These are phyloP conservation scores for Chaetodon trifasciatus DNA, from an alignment of 2,797 vertebrate genomes.

Conservation along the genomic window DNA sequence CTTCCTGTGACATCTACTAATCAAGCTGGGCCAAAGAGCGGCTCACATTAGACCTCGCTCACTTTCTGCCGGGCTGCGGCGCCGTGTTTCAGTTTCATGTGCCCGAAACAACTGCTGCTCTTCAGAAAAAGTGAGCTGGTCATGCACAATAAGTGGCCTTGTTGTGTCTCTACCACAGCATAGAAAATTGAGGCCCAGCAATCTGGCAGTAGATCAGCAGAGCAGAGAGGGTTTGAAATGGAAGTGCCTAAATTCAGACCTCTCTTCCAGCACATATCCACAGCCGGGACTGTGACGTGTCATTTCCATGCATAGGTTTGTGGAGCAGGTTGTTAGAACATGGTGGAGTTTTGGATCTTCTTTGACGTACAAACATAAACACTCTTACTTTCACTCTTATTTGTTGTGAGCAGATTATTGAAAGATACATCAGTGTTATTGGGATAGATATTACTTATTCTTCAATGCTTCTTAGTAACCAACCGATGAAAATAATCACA, in stretches of 20 bases:
- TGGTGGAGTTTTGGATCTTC: background rate
- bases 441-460: background rate
- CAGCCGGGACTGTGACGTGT: conserved; percentile 19
- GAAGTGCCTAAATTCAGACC: conserved; percentile 51
- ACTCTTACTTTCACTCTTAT: background rate
- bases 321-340: conserved; percentile 12
- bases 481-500: conserved; percentile 1
- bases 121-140: conserved; percentile 55
- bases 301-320: conserved; percentile 21
- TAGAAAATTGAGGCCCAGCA: conserved; percentile 53
- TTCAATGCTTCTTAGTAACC: background rate
- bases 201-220: conserved; percentile 73
- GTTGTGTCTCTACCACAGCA: conserved; percentile 62
- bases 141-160: conserved; percentile 70
- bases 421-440: background rate
- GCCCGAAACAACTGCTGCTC: conserved; percentile 67
- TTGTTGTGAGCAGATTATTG: background rate
- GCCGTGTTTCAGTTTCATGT: conserved; percentile 42
- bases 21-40: conserved; percentile 65
- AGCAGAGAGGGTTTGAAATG: conserved; percentile 42
- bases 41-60: conserved; percentile 60
- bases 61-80: conserved; percentile 44
- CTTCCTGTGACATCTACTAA: conserved; percentile 76
- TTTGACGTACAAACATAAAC: background rate
- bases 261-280: conserved; percentile 32